Base-by-base conservation (phyloP, 1,140 invertebrate species). In the Drosophila arizonae region DNA sequence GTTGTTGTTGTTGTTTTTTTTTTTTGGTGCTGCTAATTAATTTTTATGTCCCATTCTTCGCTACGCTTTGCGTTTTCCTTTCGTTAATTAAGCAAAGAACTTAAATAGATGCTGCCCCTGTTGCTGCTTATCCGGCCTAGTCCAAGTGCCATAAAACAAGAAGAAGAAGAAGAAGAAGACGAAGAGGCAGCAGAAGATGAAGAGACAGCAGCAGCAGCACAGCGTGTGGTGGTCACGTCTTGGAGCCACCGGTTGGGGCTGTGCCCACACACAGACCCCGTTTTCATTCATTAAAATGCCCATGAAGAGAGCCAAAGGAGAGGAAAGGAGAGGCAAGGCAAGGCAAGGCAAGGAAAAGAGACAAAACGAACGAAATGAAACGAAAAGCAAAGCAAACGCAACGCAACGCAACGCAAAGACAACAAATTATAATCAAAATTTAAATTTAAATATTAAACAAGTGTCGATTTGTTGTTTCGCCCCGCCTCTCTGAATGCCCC, bases 11-110 rank as follows among this genome's bases (percentile, higher is more conserved):
- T 26, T 52, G 8, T 11, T 43, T 26, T 6, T 21, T 46, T 41
- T 54, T 67, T 68, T 61, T 56, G 67, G 68, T 72, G 57, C 65
- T 82, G 76, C 69, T 87, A 87, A 87, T 87, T 87, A 87, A 87
- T 86, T 86, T 86, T 86, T 76, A 86, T 82, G 81, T 82, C 66
- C 82, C 72, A 63, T 71, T 81, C 76, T 72, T 76, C 68, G 78
- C 69, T 71, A 88, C 79, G 84, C 82, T 82, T 68, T 71, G 68
- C 50, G 46, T 74, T 82, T 82, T 79, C 84, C 63, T 71, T 74
- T 79, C 58, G 69, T 87, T 87, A 87, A 87, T 87, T 87, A 87
- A 87, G 79, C 68, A 88, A 77, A 79, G 79, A 87, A 79, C 84
- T 81, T 64, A 72, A 77, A 79, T 79, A 73, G 69, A 67, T 70